A percentile compares a stretch with the other conserved stretches of the same genome.
These are phyloP conservation scores for Agonopterix heracliana DNA, from an alignment of 2,888 invertebrate genomes.

Conservation along the genomic window DNA sequence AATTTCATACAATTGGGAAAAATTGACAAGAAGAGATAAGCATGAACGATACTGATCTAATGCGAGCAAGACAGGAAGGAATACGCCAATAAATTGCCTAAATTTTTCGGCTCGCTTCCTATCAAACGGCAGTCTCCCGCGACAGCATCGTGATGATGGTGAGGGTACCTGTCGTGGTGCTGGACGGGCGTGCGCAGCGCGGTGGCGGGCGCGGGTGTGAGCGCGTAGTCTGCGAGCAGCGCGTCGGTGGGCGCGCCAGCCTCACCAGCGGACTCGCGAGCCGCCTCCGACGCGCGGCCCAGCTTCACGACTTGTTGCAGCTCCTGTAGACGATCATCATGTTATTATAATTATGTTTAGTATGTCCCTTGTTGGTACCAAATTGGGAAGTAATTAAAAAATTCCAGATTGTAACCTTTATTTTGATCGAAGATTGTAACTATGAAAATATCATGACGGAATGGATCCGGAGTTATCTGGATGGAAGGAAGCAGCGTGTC, in stretches of 20 bases:
- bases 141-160: neutral
- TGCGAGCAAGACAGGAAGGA: too few relatives aligned
- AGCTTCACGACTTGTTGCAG: constrained; percentile 94
- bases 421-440: too few relatives aligned
- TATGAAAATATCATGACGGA: too few relatives aligned
- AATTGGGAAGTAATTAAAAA: neutral
- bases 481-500: too few relatives aligned
- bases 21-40: too few relatives aligned
- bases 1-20: too few relatives aligned
- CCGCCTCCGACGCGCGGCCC: constrained; percentile 92
- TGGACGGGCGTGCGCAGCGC: constrained; percentile 90
- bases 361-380: neutral
- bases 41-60: too few relatives aligned
- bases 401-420: too few relatives aligned
- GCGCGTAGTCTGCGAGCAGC: constrained; percentile 92
- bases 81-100: too few relatives aligned
- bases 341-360: neutral
- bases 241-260: constrained; percentile 86
- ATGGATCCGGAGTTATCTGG: too few relatives aligned
- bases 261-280: constrained; percentile 90
- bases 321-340: constrained; percentile 70
- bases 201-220: constrained; percentile 80
- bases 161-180: constrained; percentile 82
- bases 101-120: too few relatives aligned
- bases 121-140: too few relatives aligned